Conservation (phyloP, 2,888 invertebrate genomes). For the Mermis nigrescens region DNA sequence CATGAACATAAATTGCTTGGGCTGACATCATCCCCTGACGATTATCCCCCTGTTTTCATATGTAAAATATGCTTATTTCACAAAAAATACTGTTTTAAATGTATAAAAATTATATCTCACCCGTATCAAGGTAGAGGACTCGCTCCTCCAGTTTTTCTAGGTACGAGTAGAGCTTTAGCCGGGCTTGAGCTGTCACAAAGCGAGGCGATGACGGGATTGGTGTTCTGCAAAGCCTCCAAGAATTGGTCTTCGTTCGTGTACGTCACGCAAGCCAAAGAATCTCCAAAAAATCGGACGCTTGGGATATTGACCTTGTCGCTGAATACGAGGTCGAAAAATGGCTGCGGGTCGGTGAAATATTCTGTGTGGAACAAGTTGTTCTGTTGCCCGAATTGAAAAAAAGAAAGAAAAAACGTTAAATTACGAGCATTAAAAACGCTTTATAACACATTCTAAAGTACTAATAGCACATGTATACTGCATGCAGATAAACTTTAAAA, state of each 20-base stretch:
- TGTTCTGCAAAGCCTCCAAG: neutral
- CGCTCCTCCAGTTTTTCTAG: neutral
- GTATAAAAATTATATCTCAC: too few relatives aligned
- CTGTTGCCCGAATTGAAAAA: neutral
- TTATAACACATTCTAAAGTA: too few relatives aligned
- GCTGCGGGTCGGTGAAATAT: neutral
- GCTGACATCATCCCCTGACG: too few relatives aligned
- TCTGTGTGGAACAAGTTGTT: neutral
- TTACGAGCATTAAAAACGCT: too few relatives aligned
- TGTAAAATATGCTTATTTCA: too few relatives aligned
- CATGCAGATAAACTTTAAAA: too few relatives aligned
- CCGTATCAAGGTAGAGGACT: neutral
- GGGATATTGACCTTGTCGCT: neutral
- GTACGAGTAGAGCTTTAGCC: neutral
- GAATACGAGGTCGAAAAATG: neutral
- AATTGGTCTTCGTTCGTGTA: neutral
- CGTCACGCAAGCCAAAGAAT: neutral
- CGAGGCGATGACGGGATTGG: neutral
- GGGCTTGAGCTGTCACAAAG: neutral
- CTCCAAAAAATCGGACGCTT: neutral
- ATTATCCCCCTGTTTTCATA: too few relatives aligned
- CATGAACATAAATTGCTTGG: too few relatives aligned
- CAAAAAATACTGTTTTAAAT: too few relatives aligned
- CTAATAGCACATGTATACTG: too few relatives aligned
- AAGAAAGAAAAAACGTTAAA: too few relatives aligned